These are phyloP conservation scores for Paramormyrops kingsleyae DNA, from an alignment of 2,113 vertebrate genomes.

Conservation along the genomic window DNA sequence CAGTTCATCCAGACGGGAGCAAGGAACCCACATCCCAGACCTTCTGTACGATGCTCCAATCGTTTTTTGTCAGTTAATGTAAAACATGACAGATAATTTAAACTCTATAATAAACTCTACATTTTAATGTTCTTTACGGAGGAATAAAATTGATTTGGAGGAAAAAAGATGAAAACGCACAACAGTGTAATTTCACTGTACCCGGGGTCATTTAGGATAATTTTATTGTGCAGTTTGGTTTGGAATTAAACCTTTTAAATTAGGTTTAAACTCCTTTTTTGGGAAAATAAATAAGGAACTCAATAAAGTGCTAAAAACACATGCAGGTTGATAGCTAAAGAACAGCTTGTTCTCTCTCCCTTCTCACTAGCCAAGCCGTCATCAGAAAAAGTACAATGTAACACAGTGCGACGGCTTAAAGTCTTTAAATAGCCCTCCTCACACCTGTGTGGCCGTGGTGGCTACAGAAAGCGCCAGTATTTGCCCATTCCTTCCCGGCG, in stretches of 20 bases:
- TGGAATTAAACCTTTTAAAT: conserved; percentile 2
- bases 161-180: neutral
- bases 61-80: neutral
- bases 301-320: neutral
- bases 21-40: neutral
- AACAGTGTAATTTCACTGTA: neutral
- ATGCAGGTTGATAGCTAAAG: neutral
- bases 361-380: neutral
- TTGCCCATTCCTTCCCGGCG: neutral
- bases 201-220: conserved; percentile 1
- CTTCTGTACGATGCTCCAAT: neutral
- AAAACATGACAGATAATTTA: conserved; percentile 8
- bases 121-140: neutral
- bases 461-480: neutral
- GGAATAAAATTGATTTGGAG: neutral
- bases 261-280: conserved; percentile 1
- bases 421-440: conserved; percentile 5
- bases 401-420: conserved; percentile 2
- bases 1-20: neutral
- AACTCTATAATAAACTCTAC: neutral
- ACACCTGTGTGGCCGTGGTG: neutral
- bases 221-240: neutral
- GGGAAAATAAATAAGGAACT: neutral
- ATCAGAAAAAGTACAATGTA: conserved; percentile 2
- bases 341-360: neutral